Percentiles rank a stretch among this genome's conserved stretches.
phyloP scores from a whole-genome alignment of 2,797 vertebrate genomes.

The Phataginus tetradactyla region DNA sequence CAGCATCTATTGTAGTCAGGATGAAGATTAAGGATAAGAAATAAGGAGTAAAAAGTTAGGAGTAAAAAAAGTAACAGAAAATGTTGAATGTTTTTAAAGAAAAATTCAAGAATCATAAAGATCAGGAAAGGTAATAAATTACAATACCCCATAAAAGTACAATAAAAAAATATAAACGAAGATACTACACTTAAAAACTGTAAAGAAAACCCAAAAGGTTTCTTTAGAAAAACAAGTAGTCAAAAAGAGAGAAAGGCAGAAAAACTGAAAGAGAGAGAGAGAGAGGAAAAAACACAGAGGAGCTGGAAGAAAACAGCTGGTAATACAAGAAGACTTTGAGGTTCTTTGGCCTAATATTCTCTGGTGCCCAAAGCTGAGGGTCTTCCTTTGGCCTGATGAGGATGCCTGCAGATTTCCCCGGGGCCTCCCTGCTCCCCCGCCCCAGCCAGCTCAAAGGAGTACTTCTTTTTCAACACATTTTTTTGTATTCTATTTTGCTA shows the following conservation, averaged over 20 bases:
- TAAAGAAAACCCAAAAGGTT: not conserved
- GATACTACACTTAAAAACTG: not conserved
- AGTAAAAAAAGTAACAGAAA: not conserved
- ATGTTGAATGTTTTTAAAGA: not conserved
- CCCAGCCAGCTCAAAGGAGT: not conserved
- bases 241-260: not conserved
- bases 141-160: not conserved
- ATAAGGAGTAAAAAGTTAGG: not conserved
- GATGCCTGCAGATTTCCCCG: not conserved
- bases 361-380: not conserved
- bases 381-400: not conserved
- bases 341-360: not conserved
- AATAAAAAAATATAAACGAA: not conserved
- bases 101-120: constrained; percentile 3
- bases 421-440: accelerated
- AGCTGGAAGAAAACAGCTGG: not conserved
- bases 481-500: not conserved
- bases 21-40: not conserved
- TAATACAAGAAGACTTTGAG: not conserved
- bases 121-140: not conserved
- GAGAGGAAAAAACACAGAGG: not conserved
- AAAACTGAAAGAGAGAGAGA: not conserved
- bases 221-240: constrained; percentile 38
- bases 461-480: not conserved
- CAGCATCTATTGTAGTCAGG: not conserved